phyloP scores from a whole-genome alignment of 2,113 vertebrate species.

The Tragelaphus scriptus region DNA sequence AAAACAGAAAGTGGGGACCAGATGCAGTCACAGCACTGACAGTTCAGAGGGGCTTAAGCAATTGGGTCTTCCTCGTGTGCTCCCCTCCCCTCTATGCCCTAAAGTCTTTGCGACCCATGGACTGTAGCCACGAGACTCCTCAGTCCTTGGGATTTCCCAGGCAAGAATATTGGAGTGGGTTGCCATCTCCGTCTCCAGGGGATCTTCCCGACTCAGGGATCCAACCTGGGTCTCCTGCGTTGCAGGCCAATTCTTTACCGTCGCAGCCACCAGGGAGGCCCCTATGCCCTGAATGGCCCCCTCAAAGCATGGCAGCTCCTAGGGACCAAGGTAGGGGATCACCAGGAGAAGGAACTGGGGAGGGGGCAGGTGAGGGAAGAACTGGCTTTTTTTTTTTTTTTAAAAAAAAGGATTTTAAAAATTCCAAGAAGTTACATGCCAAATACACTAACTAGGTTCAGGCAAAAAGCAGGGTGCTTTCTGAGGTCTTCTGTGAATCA shows the following conservation, averaged over 20 bases:
- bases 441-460: background rate
- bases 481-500: background rate
- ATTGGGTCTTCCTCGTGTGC: background rate
- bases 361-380: background rate
- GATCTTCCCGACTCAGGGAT: background rate
- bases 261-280: background rate
- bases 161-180: background rate
- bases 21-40: background rate
- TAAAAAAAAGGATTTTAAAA: background rate
- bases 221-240: background rate
- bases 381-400: background rate
- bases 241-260: background rate
- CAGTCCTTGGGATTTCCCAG: background rate
- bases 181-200: background rate
- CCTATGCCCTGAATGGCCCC: background rate
- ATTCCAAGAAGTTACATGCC: background rate
- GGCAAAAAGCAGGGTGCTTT: background rate
- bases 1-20: background rate
- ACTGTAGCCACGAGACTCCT: background rate
- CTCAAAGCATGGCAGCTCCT: background rate
- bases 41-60: background rate
- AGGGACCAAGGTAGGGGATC: background rate
- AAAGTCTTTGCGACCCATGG: background rate
- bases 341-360: background rate
- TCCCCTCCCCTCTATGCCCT: background rate